Conservation (phyloP, 1,140 invertebrate genomes). For the Nasonia vitripennis region DNA sequence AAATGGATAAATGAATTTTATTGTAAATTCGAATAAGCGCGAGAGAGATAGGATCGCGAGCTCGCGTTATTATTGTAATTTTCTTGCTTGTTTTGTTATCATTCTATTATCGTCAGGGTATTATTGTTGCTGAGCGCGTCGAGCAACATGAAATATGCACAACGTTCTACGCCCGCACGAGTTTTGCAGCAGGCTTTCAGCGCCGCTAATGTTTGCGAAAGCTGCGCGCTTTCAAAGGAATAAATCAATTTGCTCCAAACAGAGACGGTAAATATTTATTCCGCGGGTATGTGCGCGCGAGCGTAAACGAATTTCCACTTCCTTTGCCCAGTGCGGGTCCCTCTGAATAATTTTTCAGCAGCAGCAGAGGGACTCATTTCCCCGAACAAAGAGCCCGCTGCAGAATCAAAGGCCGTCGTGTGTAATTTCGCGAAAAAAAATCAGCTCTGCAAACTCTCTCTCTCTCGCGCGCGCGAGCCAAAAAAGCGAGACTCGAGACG, state of each 20-base stretch:
- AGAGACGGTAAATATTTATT: background rate
- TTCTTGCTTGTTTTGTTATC: slow-evolving; percentile 14
- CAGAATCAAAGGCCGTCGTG: background rate
- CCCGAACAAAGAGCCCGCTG: background rate
- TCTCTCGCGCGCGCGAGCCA: background rate
- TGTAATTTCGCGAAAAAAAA: background rate
- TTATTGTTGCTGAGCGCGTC: background rate
- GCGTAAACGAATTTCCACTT: too few relatives aligned
- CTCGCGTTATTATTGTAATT: slow-evolving; percentile 4
- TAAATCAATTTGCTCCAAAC: too few relatives aligned
- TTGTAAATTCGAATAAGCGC: slow-evolving; percentile 20
- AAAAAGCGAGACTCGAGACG: background rate
- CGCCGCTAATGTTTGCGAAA: background rate
- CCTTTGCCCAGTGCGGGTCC: too few relatives aligned
- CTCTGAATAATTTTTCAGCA: background rate
- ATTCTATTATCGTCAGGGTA: background rate
- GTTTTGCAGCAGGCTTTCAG: background rate
- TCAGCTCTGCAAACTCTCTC: background rate
- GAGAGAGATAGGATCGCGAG: background rate
- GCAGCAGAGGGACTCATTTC: background rate
- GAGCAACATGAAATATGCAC: background rate
- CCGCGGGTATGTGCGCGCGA: background rate
- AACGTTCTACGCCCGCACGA: background rate
- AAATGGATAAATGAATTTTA: slow-evolving; percentile 32
- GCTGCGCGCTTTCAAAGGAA: too few relatives aligned